These are phyloP conservation scores for Thumatha senex DNA, from an alignment of 2,888 invertebrate species.

Conservation along the genomic window DNA sequence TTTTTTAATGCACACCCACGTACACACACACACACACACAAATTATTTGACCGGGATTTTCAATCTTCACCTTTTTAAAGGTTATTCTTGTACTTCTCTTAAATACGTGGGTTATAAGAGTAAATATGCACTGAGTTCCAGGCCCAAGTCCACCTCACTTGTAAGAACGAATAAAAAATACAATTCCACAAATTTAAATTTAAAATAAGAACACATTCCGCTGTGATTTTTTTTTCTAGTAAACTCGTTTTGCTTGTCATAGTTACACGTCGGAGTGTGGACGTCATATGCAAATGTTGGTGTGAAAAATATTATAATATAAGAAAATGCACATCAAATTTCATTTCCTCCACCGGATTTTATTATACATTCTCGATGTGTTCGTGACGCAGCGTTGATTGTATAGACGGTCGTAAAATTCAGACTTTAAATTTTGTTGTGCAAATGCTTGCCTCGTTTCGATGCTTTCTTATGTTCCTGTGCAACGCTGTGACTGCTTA, in stretches of 20 bases:
- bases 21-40: too few relatives aligned
- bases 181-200: conserved; percentile 30
- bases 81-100: too few relatives aligned
- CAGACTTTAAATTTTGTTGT: conserved; percentile 38
- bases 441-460: conserved; percentile 33
- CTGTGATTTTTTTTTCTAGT: conserved; percentile 27
- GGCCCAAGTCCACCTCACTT: too few relatives aligned
- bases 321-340: conserved; percentile 61
- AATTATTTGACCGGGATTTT: too few relatives aligned
- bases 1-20: too few relatives aligned
- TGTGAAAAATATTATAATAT: conserved; percentile 44
- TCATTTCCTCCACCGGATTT: conserved; percentile 62
- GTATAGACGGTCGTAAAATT: conserved; percentile 58
- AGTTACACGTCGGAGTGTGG: conserved; percentile 36
- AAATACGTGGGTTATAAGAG: too few relatives aligned
- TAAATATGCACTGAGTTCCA: too few relatives aligned
- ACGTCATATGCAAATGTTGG: conserved; percentile 63
- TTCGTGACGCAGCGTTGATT: conserved; percentile 60
- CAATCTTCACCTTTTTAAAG: too few relatives aligned
- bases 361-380: conserved; percentile 63
- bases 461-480: conserved; percentile 27
- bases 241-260: conserved; percentile 33
- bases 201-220: conserved; percentile 35
- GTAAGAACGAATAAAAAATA: background rate
- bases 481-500: conserved; percentile 21